Evolutionary conservation across 2,797 vertebrate genomes (phyloP), one percentile per base, ranked within the genome.

Genomic region (Sebastes kiyomatsui): DNA sequence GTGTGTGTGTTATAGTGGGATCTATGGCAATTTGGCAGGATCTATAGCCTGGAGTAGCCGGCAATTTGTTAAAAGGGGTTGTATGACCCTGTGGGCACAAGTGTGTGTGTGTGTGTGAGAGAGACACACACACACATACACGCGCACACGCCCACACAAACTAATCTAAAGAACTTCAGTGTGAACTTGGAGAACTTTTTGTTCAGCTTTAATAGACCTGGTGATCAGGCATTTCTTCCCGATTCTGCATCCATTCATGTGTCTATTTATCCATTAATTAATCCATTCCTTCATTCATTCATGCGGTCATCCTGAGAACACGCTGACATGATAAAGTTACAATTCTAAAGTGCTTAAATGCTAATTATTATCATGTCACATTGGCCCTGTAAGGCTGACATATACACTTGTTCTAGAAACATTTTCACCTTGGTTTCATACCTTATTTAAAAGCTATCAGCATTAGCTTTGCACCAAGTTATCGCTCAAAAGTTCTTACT

Each of bases 51-150:
- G 42, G 42, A 23, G 35, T 8, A 71, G 38, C 30, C 33, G 16
- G 6, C 61, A 75, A 69, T 80, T 82, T 66, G 54, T 77, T 55
- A 58, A 86, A 80, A 61, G 11, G 64, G 72, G 52, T 54, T 54
- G 67, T 18, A 28, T 42, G 68, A 75, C 23, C 61, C 32, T 67
- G 12, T 59, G 35, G 4, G 28, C 35, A 18, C 54, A 65, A 67
- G 23, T 46, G 38, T 46, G 33, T 65, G 62, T 14, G 22, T 60
- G 22, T 25, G 55, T 27, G 23, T 4, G 52, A 14, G 35, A n/a
- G n/a, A 23, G 1, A 38, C 23, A 74, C 16, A 33, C 35, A 46
- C 55, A 58, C 54, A 58, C 54, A 27, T 33, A 59, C 54, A 27
- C 23, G 23, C 42, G 33, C 46, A 38, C 61, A 54, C 14, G 11